Base-by-base conservation (phyloP, 2,888 invertebrate genomes). In the Germaria angustata region DNA sequence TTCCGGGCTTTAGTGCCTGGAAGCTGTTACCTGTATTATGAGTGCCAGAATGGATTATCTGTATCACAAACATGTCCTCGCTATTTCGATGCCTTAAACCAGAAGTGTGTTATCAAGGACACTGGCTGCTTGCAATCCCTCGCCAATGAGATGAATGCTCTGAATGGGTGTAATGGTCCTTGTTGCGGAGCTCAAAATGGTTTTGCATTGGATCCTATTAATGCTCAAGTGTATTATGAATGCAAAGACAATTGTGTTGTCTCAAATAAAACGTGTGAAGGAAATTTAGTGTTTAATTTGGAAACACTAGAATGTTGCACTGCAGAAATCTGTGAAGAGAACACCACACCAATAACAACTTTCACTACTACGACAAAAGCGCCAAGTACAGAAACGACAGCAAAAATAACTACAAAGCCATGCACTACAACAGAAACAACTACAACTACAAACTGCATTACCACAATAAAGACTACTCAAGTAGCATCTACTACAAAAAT, bases 1-100 rank as follows among this genome's bases (percentile, higher is more conserved):
- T 87, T 86, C 71, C 87, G 87, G 2, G 84, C 87, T 3, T 59
- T 90, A 11, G 89, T 90, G 2, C 90, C 90, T 1, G 90, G 90
- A 15, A 89, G 89, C 69, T 90, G 90, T 63, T 87, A 87, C 0
- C 85, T 87, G 65, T 90, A 86, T 85, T 90, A 88, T 20, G 87
- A 88, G 79, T 90, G 90, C 20, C 85, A 86, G 61, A 83, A 84
- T 44, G 87, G 87, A 2, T 24, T 73, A 2, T 87, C 88, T 13
- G 13, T 78, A 2, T 59, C 87, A 22, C 84, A 63, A 49, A 76
- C 71, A 0, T 90, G 90, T 36, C 82, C 87, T 4, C 78, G 72
- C 0, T 86, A 84, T 3, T 90, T 85, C 85, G 89, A 90, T 80
- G 72, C 86, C 4, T 57, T 71, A 39, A 80, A 80, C 4, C 86